Evolutionary conservation across 1,140 invertebrate genomes (phyloP).

Genomic region (Neotoxoptera formosana): DNA sequence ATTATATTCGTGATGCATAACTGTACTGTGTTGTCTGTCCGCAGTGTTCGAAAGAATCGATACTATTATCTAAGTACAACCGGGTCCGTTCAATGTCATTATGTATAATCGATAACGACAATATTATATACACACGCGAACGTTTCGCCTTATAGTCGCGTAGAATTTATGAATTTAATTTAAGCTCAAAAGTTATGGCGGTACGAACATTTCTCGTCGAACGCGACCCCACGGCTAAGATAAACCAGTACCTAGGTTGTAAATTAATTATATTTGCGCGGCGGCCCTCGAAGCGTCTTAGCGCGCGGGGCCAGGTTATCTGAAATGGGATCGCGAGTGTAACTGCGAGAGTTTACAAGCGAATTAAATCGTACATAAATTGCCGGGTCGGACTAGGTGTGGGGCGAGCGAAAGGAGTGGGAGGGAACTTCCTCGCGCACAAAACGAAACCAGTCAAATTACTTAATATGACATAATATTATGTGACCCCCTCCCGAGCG

Average conservation of each 20-base stretch:
- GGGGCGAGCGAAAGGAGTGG: not conserved
- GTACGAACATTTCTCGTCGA: conserved; percentile 6
- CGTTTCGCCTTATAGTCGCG: not conserved
- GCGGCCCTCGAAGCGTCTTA: conserved; percentile 22
- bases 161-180: conserved; percentile 49
- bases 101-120: conserved; percentile 17
- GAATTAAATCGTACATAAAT: conserved; percentile 52
- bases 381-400: not conserved
- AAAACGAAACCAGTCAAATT: not conserved
- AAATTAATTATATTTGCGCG: conserved; percentile 51
- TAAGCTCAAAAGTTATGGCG: conserved; percentile 39
- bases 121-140: not conserved
- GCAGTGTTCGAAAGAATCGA: not conserved
- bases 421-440: not conserved
- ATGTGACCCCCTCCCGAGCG: not conserved
- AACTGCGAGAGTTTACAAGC: conserved; percentile 50
- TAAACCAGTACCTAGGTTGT: conserved; percentile 48
- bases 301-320: conserved; percentile 33
- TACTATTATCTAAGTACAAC: not conserved
- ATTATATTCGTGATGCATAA: not conserved
- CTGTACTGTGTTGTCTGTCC: not conserved
- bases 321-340: conserved; percentile 51
- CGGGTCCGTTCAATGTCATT: not conserved
- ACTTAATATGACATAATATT: not conserved
- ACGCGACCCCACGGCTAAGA: not conserved